phyloP scores from a whole-genome alignment of 2,113 vertebrate genomes.

The Jaculus jaculus region DNA sequence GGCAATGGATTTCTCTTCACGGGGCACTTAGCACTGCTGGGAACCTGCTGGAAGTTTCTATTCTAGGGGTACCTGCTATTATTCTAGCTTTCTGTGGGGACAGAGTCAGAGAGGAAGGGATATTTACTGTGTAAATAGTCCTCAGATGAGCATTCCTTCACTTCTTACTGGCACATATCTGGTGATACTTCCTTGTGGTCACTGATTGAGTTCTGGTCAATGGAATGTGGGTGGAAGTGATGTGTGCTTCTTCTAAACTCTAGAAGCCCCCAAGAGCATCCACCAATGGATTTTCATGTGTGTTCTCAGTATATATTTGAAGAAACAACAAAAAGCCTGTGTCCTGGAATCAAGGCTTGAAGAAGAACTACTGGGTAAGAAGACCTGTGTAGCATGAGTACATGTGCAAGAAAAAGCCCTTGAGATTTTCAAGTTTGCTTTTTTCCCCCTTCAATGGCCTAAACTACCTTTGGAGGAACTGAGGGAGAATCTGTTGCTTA shows the following conservation, averaged over 20 bases:
- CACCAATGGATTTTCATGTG: background rate
- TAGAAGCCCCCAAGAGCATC: background rate
- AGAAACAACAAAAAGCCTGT: background rate
- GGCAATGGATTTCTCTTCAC: background rate
- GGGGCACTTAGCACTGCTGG: background rate
- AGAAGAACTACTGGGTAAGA: background rate
- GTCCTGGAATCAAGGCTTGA: background rate
- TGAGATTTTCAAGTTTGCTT: background rate
- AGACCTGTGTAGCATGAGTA: background rate
- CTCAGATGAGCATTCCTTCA: background rate
- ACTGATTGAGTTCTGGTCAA: background rate
- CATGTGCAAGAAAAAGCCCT: background rate
- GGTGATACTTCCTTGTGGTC: background rate
- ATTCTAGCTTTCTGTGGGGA: background rate
- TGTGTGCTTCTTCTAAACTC: background rate
- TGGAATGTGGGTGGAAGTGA: background rate
- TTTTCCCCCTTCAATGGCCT: background rate
- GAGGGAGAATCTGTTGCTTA: background rate
- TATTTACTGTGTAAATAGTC: background rate
- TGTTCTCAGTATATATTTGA: slow-evolving; percentile 10
- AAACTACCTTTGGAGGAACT: slow-evolving; percentile 6
- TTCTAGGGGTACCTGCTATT: background rate
- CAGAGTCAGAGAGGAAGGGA: background rate
- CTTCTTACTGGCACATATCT: slow-evolving; percentile 25
- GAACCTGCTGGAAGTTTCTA: background rate